These are phyloP conservation scores for Microcebus lehilahytsara DNA, from an alignment of 2,113 vertebrate species.

Conservation along the genomic window DNA sequence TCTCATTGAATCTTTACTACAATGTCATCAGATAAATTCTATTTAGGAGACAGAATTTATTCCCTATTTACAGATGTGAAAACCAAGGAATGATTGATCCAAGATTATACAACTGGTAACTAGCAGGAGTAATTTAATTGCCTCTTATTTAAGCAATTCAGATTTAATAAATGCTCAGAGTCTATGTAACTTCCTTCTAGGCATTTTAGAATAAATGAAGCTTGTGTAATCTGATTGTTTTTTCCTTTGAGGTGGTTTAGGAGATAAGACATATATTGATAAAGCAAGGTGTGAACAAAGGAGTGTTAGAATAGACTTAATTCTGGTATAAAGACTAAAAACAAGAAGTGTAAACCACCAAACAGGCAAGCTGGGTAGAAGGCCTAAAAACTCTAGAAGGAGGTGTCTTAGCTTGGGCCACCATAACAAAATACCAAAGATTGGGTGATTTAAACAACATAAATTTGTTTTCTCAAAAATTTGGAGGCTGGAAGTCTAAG, in stretches of 20 bases:
- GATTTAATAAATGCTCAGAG: neutral
- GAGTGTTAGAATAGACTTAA: neutral
- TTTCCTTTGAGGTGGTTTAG: neutral
- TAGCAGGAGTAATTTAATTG: neutral
- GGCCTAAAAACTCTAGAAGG: neutral
- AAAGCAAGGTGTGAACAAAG: neutral
- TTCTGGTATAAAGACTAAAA: conserved; percentile 3
- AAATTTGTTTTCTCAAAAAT: neutral
- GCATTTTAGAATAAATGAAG: conserved; percentile 26
- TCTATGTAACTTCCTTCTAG: neutral
- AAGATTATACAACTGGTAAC: neutral
- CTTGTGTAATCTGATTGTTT: neutral
- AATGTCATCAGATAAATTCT: neutral
- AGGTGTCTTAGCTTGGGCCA: neutral
- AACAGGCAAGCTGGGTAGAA: neutral
- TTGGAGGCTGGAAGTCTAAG: neutral
- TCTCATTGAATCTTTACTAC: neutral
- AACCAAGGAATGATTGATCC: conserved; percentile 4
- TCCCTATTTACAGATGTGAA: neutral
- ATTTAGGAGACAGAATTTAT: conserved; percentile 24
- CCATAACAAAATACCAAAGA: neutral
- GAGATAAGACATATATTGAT: neutral
- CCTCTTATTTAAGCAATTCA: neutral
- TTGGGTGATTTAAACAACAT: neutral
- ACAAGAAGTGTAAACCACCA: neutral